Conservation (phyloP, 1,140 invertebrate species). For the Zaprionus taronus region DNA sequence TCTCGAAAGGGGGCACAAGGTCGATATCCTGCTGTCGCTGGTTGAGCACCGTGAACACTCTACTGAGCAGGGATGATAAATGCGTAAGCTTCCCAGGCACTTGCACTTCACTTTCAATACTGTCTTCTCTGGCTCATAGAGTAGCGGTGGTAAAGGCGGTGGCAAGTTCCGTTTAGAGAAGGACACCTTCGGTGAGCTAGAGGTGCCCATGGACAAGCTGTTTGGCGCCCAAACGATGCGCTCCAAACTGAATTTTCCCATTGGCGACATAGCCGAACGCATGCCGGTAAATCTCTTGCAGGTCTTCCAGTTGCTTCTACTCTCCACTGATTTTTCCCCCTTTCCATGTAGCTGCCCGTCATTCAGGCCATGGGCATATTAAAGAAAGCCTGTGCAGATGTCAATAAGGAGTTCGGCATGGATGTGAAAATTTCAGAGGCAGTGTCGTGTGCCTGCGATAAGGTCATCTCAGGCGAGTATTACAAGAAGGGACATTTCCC, state of each 20-base stretch:
- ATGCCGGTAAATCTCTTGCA: slow-evolving; percentile 91
- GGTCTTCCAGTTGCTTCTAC: neutral
- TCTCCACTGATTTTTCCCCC: neutral
- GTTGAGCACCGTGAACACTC: neutral
- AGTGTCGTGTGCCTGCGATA: slow-evolving; percentile 96
- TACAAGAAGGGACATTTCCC: slow-evolving; percentile 97
- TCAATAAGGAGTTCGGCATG: slow-evolving; percentile 97
- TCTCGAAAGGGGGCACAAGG: neutral
- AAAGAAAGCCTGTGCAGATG: slow-evolving; percentile 98
- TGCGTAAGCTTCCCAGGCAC: neutral
- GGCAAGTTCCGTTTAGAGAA: slow-evolving; percentile 88
- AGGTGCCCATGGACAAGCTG: slow-evolving; percentile 95
- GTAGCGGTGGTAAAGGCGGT: slow-evolving; percentile 3
- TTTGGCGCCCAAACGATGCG: slow-evolving; percentile 99
- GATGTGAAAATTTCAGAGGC: slow-evolving; percentile 94
- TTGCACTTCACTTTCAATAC: neutral
- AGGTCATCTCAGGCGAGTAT: slow-evolving; percentile 96
- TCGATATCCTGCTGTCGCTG: neutral
- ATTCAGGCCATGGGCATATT: slow-evolving; percentile 98
- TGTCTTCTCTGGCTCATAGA: neutral
- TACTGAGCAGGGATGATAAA: neutral
- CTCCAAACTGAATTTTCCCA: slow-evolving; percentile 99
- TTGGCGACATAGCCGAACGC: slow-evolving; percentile 94
- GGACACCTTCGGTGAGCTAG: slow-evolving; percentile 97
- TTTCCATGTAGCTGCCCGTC: slow-evolving; percentile 89